These are phyloP conservation scores for Calliphora vomitoria DNA, from an alignment of 2,888 invertebrate species.

Conservation along the genomic window DNA sequence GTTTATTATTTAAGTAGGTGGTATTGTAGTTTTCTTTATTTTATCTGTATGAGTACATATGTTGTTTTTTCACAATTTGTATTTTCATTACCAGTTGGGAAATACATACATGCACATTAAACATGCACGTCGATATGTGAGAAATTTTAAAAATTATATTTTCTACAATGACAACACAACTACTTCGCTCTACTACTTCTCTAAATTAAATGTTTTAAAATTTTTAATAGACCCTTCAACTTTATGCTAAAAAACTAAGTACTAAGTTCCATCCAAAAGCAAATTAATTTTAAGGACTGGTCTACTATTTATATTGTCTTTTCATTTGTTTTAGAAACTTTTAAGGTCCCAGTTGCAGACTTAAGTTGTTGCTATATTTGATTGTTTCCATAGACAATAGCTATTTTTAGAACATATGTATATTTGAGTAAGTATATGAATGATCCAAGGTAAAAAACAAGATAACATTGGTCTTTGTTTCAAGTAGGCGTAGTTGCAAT, in stretches of 20 bases:
- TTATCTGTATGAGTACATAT: neutral
- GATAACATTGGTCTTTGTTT: too few species aligned
- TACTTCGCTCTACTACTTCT: too few species aligned
- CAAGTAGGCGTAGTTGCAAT: too few species aligned
- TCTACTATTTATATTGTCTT: neutral
- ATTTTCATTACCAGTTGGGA: neutral
- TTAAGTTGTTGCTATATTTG: neutral
- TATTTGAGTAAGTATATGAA: neutral
- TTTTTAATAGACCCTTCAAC: too few species aligned
- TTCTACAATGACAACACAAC: too few species aligned
- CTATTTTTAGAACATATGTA: neutral
- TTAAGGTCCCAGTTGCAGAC: neutral
- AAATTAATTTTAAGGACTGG: too few species aligned
- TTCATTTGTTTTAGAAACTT: neutral
- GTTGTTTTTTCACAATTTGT: neutral
- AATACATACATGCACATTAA: neutral
- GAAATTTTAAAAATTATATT: too few species aligned
- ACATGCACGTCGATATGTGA: too few species aligned
- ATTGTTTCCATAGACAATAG: neutral
- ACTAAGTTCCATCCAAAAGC: too few species aligned
- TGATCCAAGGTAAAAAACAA: neutral
- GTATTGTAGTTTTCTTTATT: neutral
- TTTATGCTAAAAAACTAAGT: too few species aligned
- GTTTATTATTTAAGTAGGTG: conserved; percentile 13
- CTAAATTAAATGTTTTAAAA: too few species aligned